These are phyloP conservation scores for Enteromius trimaculatus DNA, from an alignment of 2,797 vertebrate genomes.

Conservation along the genomic window DNA sequence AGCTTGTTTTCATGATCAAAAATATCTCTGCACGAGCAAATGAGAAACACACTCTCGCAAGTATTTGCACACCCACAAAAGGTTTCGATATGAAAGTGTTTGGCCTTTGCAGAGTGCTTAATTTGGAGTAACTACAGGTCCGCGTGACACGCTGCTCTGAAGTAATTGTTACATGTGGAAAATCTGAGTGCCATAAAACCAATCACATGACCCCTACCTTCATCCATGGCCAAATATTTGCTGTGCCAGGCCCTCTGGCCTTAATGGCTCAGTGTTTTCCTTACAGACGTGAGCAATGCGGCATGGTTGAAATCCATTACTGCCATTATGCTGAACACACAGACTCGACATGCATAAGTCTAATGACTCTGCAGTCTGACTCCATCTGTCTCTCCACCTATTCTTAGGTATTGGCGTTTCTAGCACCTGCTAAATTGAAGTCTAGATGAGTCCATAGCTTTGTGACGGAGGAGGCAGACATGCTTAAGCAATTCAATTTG, in stretches of 20 bases:
- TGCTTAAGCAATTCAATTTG: background rate
- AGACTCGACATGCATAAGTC: background rate
- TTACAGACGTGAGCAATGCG: slow-evolving; percentile 20
- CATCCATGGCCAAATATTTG: slow-evolving; percentile 73
- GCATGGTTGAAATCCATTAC: slow-evolving; percentile 28
- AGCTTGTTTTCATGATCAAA: background rate
- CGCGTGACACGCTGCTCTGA: slow-evolving; percentile 54
- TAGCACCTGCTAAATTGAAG: background rate
- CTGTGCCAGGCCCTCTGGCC: slow-evolving; percentile 50
- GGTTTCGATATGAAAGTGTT: slow-evolving; percentile 13
- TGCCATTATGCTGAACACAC: slow-evolving; percentile 24
- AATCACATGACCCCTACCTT: slow-evolving; percentile 52
- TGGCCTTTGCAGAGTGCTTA: slow-evolving; percentile 13
- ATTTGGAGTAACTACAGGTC: slow-evolving; percentile 25
- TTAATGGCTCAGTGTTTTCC: slow-evolving; percentile 48
- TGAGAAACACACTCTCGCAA: background rate
- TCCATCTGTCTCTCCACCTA: background rate
- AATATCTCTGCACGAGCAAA: background rate
- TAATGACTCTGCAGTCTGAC: background rate
- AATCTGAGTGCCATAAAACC: slow-evolving; percentile 59
- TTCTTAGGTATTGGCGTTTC: background rate
- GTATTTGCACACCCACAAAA: slow-evolving; percentile 8
- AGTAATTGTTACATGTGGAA: slow-evolving; percentile 60
- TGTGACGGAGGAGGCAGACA: background rate
- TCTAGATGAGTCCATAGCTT: background rate